Evolutionary conservation across 2,888 invertebrate species (phyloP), one percentile per base, ranked within the genome.

Genomic region (Xestia ashworthii): DNA sequence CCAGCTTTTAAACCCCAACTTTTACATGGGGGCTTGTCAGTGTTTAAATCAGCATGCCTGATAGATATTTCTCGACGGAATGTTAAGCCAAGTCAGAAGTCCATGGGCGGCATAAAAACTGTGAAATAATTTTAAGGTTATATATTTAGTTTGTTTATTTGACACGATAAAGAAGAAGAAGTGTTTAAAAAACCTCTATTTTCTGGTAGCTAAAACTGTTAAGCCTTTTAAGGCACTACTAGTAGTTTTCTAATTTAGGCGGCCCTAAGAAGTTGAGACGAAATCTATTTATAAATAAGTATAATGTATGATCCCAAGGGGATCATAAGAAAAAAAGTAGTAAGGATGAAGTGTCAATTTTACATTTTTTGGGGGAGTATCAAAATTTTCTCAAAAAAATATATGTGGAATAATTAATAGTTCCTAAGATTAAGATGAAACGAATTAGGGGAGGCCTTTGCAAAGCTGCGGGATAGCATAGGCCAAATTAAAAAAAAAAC

Each of bases 201-300:
- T 62, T 62, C 44, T 44, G 38, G 9, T 5, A 78, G 19, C 62
- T 38, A 25, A 78, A 68, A 68, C 44, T 46, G 32, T 78, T 46
- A 38, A 5, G 64, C 62, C 9, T 62, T 68, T 53, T 55, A 48
- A 64, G 44, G 11, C 32, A 48, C 58, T 41, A 48, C 58, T 53
- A 55, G 62, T 62, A 46, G 53, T 78, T 64, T 78, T 78, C 46
- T 41, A 41, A 78, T 64, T 69, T 64, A 41, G 62, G 19, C 50
- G 44, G 22, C 65, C 72, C 80, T 80, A 58, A n/a, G 9, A 80
- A 50, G 44, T 53, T 38, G n/a, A 80, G 66, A 72, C 66, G 44
- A 72, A 60, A 60, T 0, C n/a, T 72, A 78, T 78, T 50, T 70
- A 65, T 50, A 16, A 53, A n/a, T 53, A 53, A 32, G 19, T 32